Percentiles rank a stretch among this genome's conserved stretches.
phyloP scores from a whole-genome alignment of 2,888 invertebrate genomes.

The Rhamnusium bicolor region DNA sequence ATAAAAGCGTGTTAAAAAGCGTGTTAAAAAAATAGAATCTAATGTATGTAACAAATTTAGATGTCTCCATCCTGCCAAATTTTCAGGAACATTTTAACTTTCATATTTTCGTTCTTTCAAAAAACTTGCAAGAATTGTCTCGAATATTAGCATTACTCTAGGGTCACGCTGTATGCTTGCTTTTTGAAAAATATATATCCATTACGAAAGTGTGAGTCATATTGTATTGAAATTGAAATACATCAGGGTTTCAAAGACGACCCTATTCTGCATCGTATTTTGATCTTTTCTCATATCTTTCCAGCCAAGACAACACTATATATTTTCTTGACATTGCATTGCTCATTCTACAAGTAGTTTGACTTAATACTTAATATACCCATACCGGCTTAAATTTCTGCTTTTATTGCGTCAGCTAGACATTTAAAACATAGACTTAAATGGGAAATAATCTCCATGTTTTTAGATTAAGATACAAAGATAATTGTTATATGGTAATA shows the following conservation, averaged over 20 bases:
- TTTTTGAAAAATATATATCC: too few species aligned
- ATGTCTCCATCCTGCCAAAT: too few species aligned
- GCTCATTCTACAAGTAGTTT: not conserved
- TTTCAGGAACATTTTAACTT: too few species aligned
- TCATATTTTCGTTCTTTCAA: too few species aligned
- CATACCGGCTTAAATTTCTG: not conserved
- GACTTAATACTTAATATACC: not conserved
- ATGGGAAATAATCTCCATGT: not conserved
- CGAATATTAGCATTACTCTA: too few species aligned
- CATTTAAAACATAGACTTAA: constrained; percentile 6
- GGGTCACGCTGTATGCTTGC: too few species aligned
- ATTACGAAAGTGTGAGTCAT: too few species aligned
- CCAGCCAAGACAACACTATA: not conserved
- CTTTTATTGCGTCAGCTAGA: not conserved
- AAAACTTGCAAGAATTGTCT: too few species aligned
- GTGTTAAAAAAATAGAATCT: too few species aligned
- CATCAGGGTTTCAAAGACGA: not conserved
- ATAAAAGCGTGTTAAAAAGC: too few species aligned
- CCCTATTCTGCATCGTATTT: not conserved
- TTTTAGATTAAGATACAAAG: not conserved
- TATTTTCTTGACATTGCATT: not conserved
- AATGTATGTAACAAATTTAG: too few species aligned
- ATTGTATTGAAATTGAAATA: not conserved
- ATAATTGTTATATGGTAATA: constrained; percentile 31
- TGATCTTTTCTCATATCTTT: not conserved